phyloP scores from a whole-genome alignment of 30 jellyfish, hydroid and myxozoan species.

The Morbakka virulenta region DNA sequence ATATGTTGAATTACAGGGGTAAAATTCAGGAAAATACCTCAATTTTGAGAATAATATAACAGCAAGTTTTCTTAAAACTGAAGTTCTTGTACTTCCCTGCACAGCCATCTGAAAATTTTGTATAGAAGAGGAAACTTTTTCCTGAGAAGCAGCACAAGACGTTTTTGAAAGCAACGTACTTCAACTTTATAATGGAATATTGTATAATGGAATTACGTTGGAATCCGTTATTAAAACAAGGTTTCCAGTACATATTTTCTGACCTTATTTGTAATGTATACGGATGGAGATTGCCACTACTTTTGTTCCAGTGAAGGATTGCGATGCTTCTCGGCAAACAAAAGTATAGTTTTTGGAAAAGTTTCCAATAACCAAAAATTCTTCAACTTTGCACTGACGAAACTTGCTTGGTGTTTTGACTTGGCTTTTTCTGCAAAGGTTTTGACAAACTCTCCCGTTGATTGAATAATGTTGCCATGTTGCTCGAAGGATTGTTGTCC shows the following conservation, averaged over 20 bases:
- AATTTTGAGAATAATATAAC: no score
- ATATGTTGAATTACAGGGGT: no score
- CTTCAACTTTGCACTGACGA: background rate
- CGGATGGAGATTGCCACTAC: constrained; percentile 39
- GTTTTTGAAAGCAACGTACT: background rate
- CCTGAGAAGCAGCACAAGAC: background rate
- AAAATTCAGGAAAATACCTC: no score
- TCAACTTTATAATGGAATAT: no score
- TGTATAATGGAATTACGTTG: no score
- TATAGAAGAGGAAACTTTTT: background rate
- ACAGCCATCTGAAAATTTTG: constrained; percentile 46
- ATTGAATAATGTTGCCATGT: constrained; percentile 11
- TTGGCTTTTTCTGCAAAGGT: constrained; percentile 6
- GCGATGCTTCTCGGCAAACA: constrained; percentile 31
- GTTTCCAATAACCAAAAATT: constrained; percentile 21
- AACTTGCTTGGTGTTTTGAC: constrained; percentile 34
- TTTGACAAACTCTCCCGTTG: constrained; percentile 14
- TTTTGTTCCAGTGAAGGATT: constrained; percentile 27
- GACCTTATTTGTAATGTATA: constrained; percentile 1
- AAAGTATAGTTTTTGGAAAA: constrained; percentile 31
- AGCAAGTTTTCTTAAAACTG: no score
- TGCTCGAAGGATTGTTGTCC: constrained; percentile 33
- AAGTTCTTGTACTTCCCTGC: constrained; percentile 26
- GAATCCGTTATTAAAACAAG: constrained; percentile 18
- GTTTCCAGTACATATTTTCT: background rate